Conservation (phyloP, 2,888 invertebrate genomes). For the Auanema sp. region DNA sequence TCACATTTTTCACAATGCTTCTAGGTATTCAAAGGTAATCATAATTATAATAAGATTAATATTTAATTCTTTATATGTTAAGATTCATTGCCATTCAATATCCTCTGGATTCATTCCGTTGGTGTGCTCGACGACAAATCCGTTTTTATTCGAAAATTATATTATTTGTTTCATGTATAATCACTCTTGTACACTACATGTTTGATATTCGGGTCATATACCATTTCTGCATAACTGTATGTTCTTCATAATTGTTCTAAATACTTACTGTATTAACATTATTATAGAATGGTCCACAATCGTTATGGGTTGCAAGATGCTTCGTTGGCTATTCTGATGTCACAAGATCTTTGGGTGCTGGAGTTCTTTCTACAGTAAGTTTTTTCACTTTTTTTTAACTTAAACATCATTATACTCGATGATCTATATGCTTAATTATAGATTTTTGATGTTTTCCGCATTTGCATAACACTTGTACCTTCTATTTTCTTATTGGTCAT, state of each 20-base stretch:
- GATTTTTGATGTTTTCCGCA: constrained; percentile 41
- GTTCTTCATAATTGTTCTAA: not conserved
- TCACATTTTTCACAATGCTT: constrained; percentile 46
- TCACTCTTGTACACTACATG: constrained; percentile 33
- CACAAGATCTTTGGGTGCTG: constrained; percentile 32
- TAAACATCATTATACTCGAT: not conserved
- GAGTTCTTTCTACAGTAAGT: constrained; percentile 31
- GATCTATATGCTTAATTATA: constrained; percentile 14
- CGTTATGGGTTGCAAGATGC: constrained; percentile 43
- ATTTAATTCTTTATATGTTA: constrained; percentile 2
- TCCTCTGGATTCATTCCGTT: constrained; percentile 42
- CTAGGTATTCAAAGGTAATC: constrained; percentile 42
- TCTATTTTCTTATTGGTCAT: constrained; percentile 42
- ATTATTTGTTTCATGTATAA: constrained; percentile 27
- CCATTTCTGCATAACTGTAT: constrained; percentile 39
- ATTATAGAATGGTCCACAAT: constrained; percentile 22
- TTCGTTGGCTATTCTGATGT: constrained; percentile 42
- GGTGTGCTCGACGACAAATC: constrained; percentile 40
- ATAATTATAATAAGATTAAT: constrained; percentile 1
- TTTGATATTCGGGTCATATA: constrained; percentile 42
- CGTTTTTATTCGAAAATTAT: constrained; percentile 33
- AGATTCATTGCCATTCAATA: constrained; percentile 51
- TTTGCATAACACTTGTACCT: constrained; percentile 35
- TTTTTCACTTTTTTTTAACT: no score
- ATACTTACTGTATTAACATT: not conserved